Percentiles rank a stretch among this genome's conserved stretches.
These are phyloP conservation scores for Orthonychiurus folsomi DNA, from an alignment of 2,888 invertebrate genomes.

Conservation along the genomic window DNA sequence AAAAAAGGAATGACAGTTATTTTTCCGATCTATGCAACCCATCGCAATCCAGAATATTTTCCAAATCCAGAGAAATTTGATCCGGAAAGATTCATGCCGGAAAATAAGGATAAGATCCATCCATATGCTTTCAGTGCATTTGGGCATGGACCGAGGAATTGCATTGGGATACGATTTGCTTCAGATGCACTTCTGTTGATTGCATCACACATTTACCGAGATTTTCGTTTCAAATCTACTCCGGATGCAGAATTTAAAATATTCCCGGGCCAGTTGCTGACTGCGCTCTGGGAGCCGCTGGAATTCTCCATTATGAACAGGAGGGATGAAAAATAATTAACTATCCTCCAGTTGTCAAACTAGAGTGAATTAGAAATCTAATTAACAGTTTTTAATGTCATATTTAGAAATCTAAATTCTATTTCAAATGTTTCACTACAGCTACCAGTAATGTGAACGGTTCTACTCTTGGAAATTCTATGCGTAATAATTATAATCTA, in stretches of 20 bases:
- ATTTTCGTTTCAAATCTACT: not conserved
- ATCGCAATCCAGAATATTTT: slow-evolving; percentile 22
- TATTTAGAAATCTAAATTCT: no score
- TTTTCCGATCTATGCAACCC: slow-evolving; percentile 27
- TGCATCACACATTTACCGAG: not conserved
- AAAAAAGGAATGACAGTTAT: slow-evolving; percentile 22
- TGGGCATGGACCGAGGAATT: slow-evolving; percentile 22
- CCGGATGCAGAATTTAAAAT: not conserved
- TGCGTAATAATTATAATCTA: no score
- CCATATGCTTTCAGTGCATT: slow-evolving; percentile 21
- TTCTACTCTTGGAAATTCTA: no score
- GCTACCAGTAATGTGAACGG: no score
- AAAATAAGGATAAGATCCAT: slow-evolving; percentile 30
- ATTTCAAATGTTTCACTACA: no score
- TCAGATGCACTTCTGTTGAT: not conserved
- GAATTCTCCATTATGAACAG: not conserved
- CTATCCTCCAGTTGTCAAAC: no score
- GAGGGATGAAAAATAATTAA: no score
- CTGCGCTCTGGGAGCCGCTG: not conserved
- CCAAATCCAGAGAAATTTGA: slow-evolving; percentile 21
- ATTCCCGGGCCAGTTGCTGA: not conserved
- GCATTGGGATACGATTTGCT: slow-evolving; percentile 18
- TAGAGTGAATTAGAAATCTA: no score
- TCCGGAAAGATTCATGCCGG: slow-evolving; percentile 29
- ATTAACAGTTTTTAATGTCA: no score